Evolutionary conservation across 1,140 invertebrate genomes (phyloP), one percentile per base, ranked within the genome.

Genomic region (Drosophila sturtevanti): DNA sequence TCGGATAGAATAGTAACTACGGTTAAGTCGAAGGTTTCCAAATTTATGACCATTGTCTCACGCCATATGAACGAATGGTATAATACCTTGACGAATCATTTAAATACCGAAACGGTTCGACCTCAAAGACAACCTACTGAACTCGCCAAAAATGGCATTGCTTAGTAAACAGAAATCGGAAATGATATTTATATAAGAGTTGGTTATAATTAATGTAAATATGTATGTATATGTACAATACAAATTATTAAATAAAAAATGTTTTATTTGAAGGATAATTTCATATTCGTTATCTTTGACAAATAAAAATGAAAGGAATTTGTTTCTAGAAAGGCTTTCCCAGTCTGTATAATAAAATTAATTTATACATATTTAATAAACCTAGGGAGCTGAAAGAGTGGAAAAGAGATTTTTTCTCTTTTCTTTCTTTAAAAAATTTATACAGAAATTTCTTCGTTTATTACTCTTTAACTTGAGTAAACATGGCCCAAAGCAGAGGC

Each of bases 1-100:
- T 73, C 84, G 0, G 62, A 89, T 4, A 85, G 51, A 4, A 68
- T 89, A 6, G 79, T 89, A 0, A 85, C 62, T 22, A 87, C 79
- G 2, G 79, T 91, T 0, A 91, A 90, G 37, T 66, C 77, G 2
- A 90, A 85, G 62, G 81, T 91, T 0, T 71, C 74, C 35, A 89
- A 72, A 27, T 73, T 91, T 11, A 75, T 91, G 12, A 78, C 72
- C 67, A 90, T 91, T 21, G 68, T 91, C 31, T 76, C 90, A 9
- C 68, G 70, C 6, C 90, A 91, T 24, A 89, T 91, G 62, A 78
- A 72, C 59, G 90, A 91, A 4, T 91, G 82, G 90, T 91, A 91
- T 54, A 89, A 85, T 34, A 91, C 90, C 11, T 31, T 91, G 34
- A 60, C 90, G 0, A 87, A 78, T 34, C 90, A 91, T 5, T 14